Evolutionary conservation across 1,140 invertebrate genomes (phyloP).

Genomic region (Octopus bimaculoides): DNA sequence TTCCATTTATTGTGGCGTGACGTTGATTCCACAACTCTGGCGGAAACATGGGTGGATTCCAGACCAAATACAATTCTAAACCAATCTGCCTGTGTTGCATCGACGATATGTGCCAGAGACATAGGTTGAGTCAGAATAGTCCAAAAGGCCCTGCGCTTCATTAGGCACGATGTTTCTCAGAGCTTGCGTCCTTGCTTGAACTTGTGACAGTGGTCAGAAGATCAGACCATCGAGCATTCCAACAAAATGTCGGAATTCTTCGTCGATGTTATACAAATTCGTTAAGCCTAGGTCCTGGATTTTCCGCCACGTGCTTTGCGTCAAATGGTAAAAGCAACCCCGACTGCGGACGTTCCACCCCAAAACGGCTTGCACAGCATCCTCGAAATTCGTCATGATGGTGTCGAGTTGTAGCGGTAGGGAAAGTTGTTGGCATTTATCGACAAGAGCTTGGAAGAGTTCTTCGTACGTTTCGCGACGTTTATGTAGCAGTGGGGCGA

Average conservation of each 20-base stretch:
- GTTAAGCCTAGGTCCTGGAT: not conserved
- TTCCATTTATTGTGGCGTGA: not conserved
- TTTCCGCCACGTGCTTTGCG: slow-evolving; percentile 3
- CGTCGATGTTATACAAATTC: not conserved
- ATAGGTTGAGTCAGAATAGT: not conserved
- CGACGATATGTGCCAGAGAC: not conserved
- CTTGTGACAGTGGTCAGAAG: not conserved
- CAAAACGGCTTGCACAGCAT: not conserved
- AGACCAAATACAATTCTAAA: too few species aligned
- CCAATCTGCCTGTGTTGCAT: not conserved
- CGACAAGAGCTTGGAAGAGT: not conserved
- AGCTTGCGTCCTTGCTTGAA: not conserved
- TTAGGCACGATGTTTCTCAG: not conserved
- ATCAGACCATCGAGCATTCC: not conserved
- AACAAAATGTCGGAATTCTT: not conserved
- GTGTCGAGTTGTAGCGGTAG: not conserved
- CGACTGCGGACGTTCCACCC: not conserved
- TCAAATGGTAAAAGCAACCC: slow-evolving; percentile 7
- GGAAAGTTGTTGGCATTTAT: not conserved
- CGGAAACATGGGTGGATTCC: too few species aligned
- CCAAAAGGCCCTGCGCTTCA: not conserved
- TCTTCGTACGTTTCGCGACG: not conserved
- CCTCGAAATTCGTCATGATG: slow-evolving; percentile 2
- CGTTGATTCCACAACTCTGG: not conserved
- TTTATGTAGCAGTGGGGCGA: not conserved